A percentile compares a stretch with the other conserved stretches of the same genome.
Evolutionary conservation across 2,113 vertebrate genomes (phyloP).

Genomic region (Coptodon rendalli): DNA sequence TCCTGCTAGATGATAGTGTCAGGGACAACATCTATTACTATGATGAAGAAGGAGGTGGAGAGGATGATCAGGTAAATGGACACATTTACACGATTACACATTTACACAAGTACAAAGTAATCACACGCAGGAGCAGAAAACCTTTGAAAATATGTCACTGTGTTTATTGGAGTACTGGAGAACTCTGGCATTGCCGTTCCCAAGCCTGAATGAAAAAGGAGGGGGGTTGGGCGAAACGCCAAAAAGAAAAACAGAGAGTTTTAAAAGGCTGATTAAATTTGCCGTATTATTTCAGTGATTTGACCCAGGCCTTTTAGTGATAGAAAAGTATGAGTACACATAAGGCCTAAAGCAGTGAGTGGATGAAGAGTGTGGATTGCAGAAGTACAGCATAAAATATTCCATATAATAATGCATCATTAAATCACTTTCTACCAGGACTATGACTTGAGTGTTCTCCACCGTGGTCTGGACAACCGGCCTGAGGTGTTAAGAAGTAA

Average conservation of each 20-base stretch:
- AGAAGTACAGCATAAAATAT: neutral
- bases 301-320: neutral
- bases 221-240: neutral
- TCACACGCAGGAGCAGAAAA: neutral
- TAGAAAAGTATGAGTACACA: neutral
- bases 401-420: neutral
- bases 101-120: neutral
- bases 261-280: neutral
- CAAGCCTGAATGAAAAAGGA: neutral
- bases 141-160: neutral
- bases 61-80: conserved; percentile 86
- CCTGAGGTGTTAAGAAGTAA: conserved; percentile 85
- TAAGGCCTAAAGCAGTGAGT: neutral
- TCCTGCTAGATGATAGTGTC: conserved; percentile 73
- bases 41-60: conserved; percentile 90
- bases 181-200: neutral
- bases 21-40: conserved; percentile 89
- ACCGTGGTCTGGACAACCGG: conserved; percentile 86
- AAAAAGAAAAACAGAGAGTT: neutral
- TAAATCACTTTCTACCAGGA: conserved; percentile 66
- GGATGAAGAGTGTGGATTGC: neutral
- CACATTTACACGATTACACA: neutral
- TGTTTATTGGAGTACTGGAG: neutral
- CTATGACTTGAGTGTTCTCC: conserved; percentile 87
- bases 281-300: neutral